Evolutionary conservation across 2,113 vertebrate species (phyloP).

Genomic region (Pelecanus crispus): DNA sequence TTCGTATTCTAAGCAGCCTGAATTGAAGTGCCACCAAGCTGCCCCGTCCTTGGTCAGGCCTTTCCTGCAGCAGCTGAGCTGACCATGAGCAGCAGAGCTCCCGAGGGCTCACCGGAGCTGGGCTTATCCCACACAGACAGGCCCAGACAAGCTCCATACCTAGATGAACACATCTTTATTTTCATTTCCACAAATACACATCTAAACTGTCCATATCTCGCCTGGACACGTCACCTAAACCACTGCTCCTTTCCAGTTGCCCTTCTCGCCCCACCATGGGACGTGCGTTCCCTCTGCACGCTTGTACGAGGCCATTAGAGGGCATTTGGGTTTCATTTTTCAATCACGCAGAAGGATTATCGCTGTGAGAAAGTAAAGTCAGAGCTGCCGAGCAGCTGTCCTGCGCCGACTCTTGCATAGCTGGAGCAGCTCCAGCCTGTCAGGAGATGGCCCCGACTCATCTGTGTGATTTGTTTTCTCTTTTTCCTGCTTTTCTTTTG

Average conservation of each 20-base stretch:
- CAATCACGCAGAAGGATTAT: not conserved
- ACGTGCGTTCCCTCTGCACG: fast-evolving
- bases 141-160: not conserved
- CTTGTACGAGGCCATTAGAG: slow-evolving; percentile 27
- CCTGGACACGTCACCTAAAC: not conserved
- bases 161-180: not conserved
- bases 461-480: not conserved
- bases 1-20: not conserved
- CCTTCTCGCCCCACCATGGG: fast-evolving
- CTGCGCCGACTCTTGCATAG: not conserved
- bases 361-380: not conserved
- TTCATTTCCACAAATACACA: not conserved
- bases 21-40: not conserved
- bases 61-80: not conserved
- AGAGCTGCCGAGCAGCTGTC: not conserved
- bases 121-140: not conserved
- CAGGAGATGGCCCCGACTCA: not conserved
- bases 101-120: fast-evolving
- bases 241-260: not conserved
- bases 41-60: not conserved
- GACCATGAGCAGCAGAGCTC: not conserved
- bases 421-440: not conserved
- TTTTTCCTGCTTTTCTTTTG: not conserved
- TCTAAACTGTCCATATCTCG: not conserved
- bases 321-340: slow-evolving; percentile 37